Base-by-base conservation (phyloP, 2,888 invertebrate species). In the Drosophila merina region DNA sequence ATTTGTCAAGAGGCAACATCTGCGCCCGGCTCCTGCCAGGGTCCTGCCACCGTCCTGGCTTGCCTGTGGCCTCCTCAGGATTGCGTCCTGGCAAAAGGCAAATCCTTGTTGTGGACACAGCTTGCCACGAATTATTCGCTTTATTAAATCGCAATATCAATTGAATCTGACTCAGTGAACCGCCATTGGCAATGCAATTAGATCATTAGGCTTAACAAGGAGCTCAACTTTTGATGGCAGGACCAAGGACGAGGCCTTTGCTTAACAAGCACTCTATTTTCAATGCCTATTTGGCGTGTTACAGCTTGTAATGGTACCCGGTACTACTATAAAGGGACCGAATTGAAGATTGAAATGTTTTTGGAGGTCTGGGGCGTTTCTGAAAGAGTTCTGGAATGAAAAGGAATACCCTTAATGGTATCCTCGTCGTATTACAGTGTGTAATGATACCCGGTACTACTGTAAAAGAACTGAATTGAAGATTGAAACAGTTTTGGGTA, bases 1-100 rank as follows among this genome's bases (percentile, higher is more conserved):
- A 79, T 87, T 80, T 85, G 79, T 88, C 86, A 88, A 69, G 77
- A 60, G 68, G 67, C 79, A 88, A 75, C 84, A 88, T 68, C 77
- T 83, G 86, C 55, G 57, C 36, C 42, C 49, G 42, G 44, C 75
- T 74, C 76, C 36, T 20, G 20, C 20, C 48, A 36, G 20, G 20
- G 14, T 42, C 33, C 51, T 14, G 25, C 30, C 50, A 50, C 36
- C 40, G 12, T 14, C 40, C 9, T 9, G 14, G 6, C 38, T 7
- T 8, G 4, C 14, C 33, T 33, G 12, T 5, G 6, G n/a, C 38
- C 6, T 12, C 38, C 40, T 40, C 14, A 14, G 3, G 14, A 4
- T 8, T 1, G 0, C 40, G 40, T 3, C 40, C 40, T 47, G 40
- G 36, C 44, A 50, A 66, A 66, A 68, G 60, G 57, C 47, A 57